Evolutionary conservation across 1,140 invertebrate genomes (phyloP), one percentile per base, ranked within the genome.

Genomic region (Cydia strobilella): DNA sequence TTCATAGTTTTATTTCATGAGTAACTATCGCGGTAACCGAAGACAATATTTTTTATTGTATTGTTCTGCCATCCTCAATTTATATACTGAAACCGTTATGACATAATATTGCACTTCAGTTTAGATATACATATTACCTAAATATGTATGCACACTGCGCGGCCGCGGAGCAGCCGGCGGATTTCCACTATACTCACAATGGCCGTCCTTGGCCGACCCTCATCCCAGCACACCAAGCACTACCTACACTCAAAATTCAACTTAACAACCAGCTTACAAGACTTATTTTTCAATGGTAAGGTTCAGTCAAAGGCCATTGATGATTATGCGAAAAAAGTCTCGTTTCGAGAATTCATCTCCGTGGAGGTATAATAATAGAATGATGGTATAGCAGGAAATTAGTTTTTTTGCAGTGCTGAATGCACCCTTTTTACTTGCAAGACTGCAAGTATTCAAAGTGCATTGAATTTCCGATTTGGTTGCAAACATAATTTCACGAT

Each of bases 151-250:
- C 27, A 48, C 20, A 79, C 35, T 75, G 74, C 35, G 59, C 73
- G 69, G 73, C 35, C n/a, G 27, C 66, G 13, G 69, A 75, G 75
- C 73, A 39, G 79, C 81, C 84, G 83, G 84, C 84, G 83, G 84
- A 84, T 88, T 80, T 54, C 51, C 51, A 54, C 15, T 18, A 4
- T 18, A 18, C 84, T 65, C 74, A 89, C 87, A 90, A 86, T 86
- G 78, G 74, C 76, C 81, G 89, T 84, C 89, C 89, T 91, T 91
- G 89, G 84, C 71, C 88, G 83, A 81, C 88, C 89, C 88, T 88
- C 84, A 77, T 80, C 77, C 73, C 75, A 23, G 7, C 76, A 71
- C 25, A 65, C 74, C 78, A 79, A 77, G 76, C 39, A 20, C 45
- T 42, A 74, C 35, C 72, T 72, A 72, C 63, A 66, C 74, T 66